Percentiles rank a stretch among this genome's conserved stretches.
Conservation (phyloP, 2,797 vertebrate species). For the Heliangelus exortis region DNA sequence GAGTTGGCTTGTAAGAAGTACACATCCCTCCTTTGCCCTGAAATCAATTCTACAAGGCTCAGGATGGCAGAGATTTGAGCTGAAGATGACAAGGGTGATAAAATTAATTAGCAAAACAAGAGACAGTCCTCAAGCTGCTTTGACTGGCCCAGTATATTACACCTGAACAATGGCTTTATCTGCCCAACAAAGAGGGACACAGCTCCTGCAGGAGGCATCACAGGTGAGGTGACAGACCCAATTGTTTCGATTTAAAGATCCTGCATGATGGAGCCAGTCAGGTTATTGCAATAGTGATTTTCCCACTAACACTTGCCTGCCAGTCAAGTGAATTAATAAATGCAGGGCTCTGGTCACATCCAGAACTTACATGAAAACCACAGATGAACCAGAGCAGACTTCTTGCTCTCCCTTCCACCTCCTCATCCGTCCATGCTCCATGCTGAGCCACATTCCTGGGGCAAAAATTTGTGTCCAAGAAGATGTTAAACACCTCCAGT, state of each 20-base stretch:
- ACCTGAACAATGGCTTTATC: slow-evolving; percentile 47
- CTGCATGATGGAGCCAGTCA: slow-evolving; percentile 2
- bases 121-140: not conserved
- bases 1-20: not conserved
- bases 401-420: not conserved
- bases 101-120: slow-evolving; percentile 69
- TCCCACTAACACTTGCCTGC: slow-evolving; percentile 49
- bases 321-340: slow-evolving; percentile 49
- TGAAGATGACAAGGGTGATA: slow-evolving; percentile 60
- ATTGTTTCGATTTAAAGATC: slow-evolving; percentile 53
- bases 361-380: not conserved
- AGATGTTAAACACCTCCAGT: not conserved
- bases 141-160: not conserved
- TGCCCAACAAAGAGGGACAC: slow-evolving; percentile 2
- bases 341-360: not conserved
- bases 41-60: slow-evolving; percentile 48
- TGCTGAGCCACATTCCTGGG: not conserved
- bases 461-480: not conserved
- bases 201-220: slow-evolving; percentile 41
- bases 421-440: not conserved
- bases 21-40: slow-evolving; percentile 21
- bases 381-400: not conserved
- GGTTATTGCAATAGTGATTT: slow-evolving; percentile 49
- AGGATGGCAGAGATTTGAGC: slow-evolving; percentile 28
- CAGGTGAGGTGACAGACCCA: slow-evolving; percentile 59